phyloP scores from a whole-genome alignment of 2,113 vertebrate genomes.

The Proterorhinus semilunaris region DNA sequence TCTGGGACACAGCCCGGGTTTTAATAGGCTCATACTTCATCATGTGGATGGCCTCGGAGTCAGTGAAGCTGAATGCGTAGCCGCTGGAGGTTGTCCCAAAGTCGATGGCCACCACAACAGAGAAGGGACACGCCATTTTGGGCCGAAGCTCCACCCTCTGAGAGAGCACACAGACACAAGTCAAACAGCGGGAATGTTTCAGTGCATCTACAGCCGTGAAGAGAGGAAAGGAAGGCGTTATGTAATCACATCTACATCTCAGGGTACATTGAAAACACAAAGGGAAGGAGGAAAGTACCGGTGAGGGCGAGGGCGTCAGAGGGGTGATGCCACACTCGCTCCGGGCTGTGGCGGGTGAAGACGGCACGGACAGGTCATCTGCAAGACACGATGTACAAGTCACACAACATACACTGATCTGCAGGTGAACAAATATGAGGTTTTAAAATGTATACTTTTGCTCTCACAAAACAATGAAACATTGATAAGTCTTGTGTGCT shows the following conservation, averaged over 20 bases:
- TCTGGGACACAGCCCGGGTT: too few species aligned
- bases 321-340: conserved; percentile 90
- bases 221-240: too few species aligned
- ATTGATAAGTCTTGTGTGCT: too few species aligned
- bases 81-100: conserved; percentile 95
- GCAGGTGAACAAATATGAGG: not conserved
- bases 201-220: not conserved
- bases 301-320: conserved; percentile 87
- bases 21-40: conserved; percentile 84
- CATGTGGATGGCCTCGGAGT: conserved; percentile 94
- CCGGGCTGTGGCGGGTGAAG: conserved; percentile 75
- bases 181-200: not conserved
- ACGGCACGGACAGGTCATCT: conserved; percentile 74
- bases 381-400: not conserved
- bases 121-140: conserved; percentile 73
- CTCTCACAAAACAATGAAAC: not conserved
- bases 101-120: conserved; percentile 92
- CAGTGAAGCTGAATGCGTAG: conserved; percentile 94
- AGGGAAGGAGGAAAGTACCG: conserved; percentile 70
- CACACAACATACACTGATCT: not conserved
- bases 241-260: too few species aligned
- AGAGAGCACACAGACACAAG: conserved; percentile 2
- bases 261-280: not conserved
- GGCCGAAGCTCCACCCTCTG: conserved; percentile 80
- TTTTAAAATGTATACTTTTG: not conserved